These are phyloP conservation scores for Morelia viridis DNA, from an alignment of 2,797 vertebrate species.

Conservation along the genomic window DNA sequence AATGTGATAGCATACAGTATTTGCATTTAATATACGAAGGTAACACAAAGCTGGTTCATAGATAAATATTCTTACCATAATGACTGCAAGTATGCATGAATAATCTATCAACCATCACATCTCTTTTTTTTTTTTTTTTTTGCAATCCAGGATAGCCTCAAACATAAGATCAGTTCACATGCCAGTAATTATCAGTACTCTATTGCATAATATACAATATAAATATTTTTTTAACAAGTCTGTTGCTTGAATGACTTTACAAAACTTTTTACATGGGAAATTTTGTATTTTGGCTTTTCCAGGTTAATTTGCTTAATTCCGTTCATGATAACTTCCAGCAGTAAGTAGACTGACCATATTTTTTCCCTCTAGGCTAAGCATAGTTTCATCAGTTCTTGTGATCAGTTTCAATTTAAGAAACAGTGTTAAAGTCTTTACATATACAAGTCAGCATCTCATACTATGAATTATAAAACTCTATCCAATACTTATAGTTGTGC, in stretches of 20 bases:
- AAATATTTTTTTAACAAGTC: background rate
- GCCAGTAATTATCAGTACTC: background rate
- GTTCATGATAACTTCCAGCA: slow-evolving; percentile 98
- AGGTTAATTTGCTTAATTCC: slow-evolving; percentile 96
- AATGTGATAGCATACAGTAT: background rate
- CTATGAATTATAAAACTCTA: background rate
- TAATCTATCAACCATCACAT: background rate
- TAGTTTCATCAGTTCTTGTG: background rate
- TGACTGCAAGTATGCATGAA: background rate
- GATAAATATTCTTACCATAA: background rate
- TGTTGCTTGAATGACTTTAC: background rate
- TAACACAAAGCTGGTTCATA: background rate
- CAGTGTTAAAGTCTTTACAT: background rate
- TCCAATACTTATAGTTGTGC: background rate
- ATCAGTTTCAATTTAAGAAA: background rate
- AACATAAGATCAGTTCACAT: background rate
- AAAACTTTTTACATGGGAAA: background rate
- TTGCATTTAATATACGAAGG: background rate
- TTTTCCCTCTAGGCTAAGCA: background rate
- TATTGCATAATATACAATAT: background rate
- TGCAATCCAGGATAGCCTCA: background rate
- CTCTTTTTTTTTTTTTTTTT: background rate
- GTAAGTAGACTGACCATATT: slow-evolving; percentile 77
- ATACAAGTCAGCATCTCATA: background rate
- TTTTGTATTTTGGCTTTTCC: slow-evolving; percentile 15